A percentile compares a stretch with the other conserved stretches of the same genome.
Evolutionary conservation across 2,888 invertebrate species (phyloP).

Genomic region (Heteropelma amictum): DNA sequence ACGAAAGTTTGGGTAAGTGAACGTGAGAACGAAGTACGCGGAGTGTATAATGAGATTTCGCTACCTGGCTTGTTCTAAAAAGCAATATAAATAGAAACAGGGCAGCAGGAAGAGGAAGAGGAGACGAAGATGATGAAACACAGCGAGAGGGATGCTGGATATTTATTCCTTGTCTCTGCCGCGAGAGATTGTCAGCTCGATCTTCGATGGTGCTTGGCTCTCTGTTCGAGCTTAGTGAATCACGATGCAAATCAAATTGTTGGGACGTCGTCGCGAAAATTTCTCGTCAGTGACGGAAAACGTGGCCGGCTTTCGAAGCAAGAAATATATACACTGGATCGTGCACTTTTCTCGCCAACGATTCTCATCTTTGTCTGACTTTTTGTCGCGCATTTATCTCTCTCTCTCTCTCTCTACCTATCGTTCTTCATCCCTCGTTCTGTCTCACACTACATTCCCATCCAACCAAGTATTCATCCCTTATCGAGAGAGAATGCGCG

Average conservation of each 20-base stretch:
- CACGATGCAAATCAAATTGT: slow-evolving; percentile 65
- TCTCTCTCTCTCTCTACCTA: not conserved
- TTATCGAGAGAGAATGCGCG: not conserved
- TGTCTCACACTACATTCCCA: not conserved
- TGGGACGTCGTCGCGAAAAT: slow-evolving; percentile 60
- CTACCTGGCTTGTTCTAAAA: slow-evolving; percentile 54
- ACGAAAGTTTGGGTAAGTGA: slow-evolving; percentile 15
- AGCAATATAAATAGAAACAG: slow-evolving; percentile 46
- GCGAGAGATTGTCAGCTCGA: slow-evolving; percentile 41
- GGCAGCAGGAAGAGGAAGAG: not conserved
- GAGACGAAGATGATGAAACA: not conserved
- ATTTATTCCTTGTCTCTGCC: slow-evolving; percentile 58
- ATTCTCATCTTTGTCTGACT: not conserved
- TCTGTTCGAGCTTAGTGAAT: slow-evolving; percentile 57
- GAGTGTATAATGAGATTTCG: slow-evolving; percentile 53
- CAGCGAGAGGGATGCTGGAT: slow-evolving; percentile 39
- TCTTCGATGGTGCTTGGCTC: slow-evolving; percentile 46
- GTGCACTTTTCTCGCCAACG: slow-evolving; percentile 4
- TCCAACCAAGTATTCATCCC: not conserved
- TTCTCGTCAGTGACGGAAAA: slow-evolving; percentile 56
- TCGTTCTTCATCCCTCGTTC: not conserved
- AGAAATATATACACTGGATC: slow-evolving; percentile 11
- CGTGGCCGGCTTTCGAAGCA: slow-evolving; percentile 19
- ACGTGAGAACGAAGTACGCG: slow-evolving; percentile 20
- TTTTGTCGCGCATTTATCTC: not conserved